phyloP scores from a whole-genome alignment of 2,888 invertebrate species.

The Nephrotoma appendiculata region DNA sequence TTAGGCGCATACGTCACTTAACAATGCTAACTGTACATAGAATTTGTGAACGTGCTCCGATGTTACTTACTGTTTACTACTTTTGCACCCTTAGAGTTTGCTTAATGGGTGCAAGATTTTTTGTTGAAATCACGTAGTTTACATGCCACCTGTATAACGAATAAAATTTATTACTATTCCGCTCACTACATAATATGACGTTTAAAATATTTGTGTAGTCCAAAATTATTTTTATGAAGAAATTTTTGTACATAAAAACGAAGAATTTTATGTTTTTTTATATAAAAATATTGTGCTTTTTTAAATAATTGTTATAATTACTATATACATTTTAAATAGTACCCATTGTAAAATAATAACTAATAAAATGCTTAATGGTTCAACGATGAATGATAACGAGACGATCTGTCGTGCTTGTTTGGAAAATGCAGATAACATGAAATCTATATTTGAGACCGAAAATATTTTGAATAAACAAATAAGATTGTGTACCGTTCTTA shows the following conservation, averaged over 20 bases:
- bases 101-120: background rate
- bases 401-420: background rate
- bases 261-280: background rate
- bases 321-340: background rate
- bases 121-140: background rate
- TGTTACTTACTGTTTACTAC: no score
- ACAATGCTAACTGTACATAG: no score
- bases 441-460: background rate
- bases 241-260: background rate
- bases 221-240: background rate
- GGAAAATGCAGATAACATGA: slow-evolving; percentile 1
- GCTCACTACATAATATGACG: background rate
- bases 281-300: background rate
- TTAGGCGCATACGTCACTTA: no score
- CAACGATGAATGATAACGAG: background rate
- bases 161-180: background rate
- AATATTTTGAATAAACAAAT: background rate
- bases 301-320: background rate
- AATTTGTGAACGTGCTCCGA: no score
- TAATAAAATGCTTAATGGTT: background rate
- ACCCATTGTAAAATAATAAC: background rate
- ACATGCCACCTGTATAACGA: background rate
- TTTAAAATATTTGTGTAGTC: background rate
- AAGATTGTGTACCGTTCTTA: slow-evolving; percentile 2
- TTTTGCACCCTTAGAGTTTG: background rate